Evolutionary conservation across 2,888 invertebrate genomes (phyloP), one percentile per base, ranked within the genome.

Genomic region (Stenoptilia bipunctidactyla): DNA sequence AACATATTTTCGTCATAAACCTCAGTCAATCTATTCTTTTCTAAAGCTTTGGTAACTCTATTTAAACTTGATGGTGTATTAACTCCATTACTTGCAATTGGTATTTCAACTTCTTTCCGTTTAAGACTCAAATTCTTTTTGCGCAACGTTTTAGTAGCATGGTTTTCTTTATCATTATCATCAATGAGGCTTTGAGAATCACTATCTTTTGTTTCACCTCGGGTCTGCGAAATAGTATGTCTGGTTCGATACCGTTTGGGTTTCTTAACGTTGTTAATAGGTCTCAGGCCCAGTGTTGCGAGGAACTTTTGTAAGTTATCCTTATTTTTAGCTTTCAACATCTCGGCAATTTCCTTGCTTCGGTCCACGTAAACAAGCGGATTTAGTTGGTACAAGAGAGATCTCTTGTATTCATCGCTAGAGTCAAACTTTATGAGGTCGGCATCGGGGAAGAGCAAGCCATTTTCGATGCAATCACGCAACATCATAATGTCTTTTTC

Each of bases 161-260:
- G 1, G 52, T 54, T 46, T 13, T 15, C 34, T 14, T 33, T 13
- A 3, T 6, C 14, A 27, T 2, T 8, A 20, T 20, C 4, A 20
- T 8, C 3, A 5, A 5, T 20, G 20, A 20, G n/a, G n/a, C n/a
- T n/a, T n/a, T n/a, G n/a, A n/a, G n/a, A n/a, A n/a, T n/a, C n/a
- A n/a, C n/a, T n/a, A n/a, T n/a, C n/a, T n/a, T 5, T 25, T 25
- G 5, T 25, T 25, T 25, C 25, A 9, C 25, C 25, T 25, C 25
- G 5, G 25, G 25, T 5, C 25, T 30, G 4, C 30, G 30, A 10
- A 25, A 25, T 20, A 20, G 12, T 6, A n/a, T 12, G 2, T 3
- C 43, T 34, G 36, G 41, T 43, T 13, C 38, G 33, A 15, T 43
- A 43, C 34, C 43, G 38, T 33, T 41, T 44, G 2, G 6, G 9